Evolutionary conservation across 2,797 vertebrate genomes (phyloP), one percentile per base, ranked within the genome.

Genomic region (Danio tinwini): DNA sequence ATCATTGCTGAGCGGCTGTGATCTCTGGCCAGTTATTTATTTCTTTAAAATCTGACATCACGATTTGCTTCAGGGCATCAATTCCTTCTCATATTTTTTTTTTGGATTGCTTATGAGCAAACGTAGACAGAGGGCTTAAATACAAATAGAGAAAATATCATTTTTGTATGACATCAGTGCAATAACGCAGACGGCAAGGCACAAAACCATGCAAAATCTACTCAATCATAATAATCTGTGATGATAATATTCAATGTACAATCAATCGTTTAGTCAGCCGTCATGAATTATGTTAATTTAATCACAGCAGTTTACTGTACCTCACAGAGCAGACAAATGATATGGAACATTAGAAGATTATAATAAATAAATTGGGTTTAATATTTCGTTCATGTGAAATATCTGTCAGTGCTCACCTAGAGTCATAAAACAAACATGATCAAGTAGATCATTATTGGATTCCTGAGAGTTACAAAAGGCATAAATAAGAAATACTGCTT

Each of bases 291-390:
- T 49, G 50, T 13, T 68, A 67, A 68, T 67, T 58, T 13, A 49
- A 68, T 67, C 19, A 56, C 63, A 58, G 40, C 16, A 58, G n/a
- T 10, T 76, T 58, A 72, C 49, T 39, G 67, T 65, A 47, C 71
- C 21, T 12, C 52, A 68, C 56, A 76, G 47, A 61, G 64, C 73
- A 68, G 50, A 58, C 63, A 19, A 37, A 77, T 68, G 6, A 68
- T 10, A 16, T 49, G 63, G 63, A 77, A 77, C 63, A 58, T 75
- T 64, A 42, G 61, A 59, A 21, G 37, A 53, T 64, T n/a, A 75
- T 19, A 64, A 75, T 75, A 75, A 62, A 61, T 74, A 37, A 7
- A 59, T 47, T 73, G 72, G 72, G 56, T 74, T 74, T 42, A 52
- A 64, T 78, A 40, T 45, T 75, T 79, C 47, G 53, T 14, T 67